phyloP scores from a whole-genome alignment of 1,140 invertebrate species.

The Pogonomyrmex barbatus region DNA sequence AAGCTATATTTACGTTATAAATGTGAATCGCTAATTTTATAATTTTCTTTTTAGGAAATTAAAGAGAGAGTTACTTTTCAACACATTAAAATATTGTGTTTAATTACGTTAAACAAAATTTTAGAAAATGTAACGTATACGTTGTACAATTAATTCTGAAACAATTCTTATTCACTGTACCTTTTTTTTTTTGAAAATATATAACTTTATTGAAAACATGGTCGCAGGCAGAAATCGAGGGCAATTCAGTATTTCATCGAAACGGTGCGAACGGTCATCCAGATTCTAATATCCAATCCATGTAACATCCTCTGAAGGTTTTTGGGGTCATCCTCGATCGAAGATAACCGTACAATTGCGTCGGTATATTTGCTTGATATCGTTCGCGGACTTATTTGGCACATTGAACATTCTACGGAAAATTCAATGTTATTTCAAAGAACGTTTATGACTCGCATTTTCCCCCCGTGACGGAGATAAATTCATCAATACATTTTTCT shows the following conservation, averaged over 20 bases:
- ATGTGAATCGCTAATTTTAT: constrained; percentile 13
- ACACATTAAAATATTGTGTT: not conserved
- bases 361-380: constrained; percentile 55
- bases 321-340: constrained; percentile 68
- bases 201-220: not conserved
- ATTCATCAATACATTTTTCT: not conserved
- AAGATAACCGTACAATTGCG: constrained; percentile 54
- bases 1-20: constrained; percentile 46
- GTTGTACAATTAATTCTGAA: not conserved
- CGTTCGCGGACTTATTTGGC: constrained; percentile 62
- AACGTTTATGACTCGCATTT: constrained; percentile 21
- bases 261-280: not conserved
- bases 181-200: not conserved
- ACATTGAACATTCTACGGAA: constrained; percentile 34
- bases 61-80: constrained; percentile 5
- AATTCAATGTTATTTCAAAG: constrained; percentile 38
- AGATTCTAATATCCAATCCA: constrained; percentile 53
- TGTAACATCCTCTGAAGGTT: constrained; percentile 52
- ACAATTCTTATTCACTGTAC: not conserved
- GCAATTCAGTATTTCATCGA: not conserved
- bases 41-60: constrained; percentile 22
- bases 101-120: constrained; percentile 8
- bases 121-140: too few relatives aligned
- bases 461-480: not conserved
- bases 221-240: not conserved